Percentiles rank a stretch among this genome's conserved stretches.
Conservation (phyloP, 2,888 invertebrate species). For the Leucania comma region DNA sequence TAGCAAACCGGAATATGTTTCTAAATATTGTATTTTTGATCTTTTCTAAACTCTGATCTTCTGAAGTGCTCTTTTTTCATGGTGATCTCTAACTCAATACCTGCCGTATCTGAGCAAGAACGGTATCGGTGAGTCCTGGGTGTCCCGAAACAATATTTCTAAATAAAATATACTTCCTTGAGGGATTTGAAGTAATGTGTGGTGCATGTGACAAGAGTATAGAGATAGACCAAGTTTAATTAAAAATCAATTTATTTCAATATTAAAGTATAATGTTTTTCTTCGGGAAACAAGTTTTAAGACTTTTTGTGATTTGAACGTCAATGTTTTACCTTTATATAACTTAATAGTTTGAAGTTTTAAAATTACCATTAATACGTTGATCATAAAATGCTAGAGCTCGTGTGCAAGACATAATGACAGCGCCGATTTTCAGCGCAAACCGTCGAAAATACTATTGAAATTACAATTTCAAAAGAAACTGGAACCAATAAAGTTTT, state of each 20-base stretch:
- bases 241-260: not conserved
- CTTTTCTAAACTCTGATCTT: slow-evolving; percentile 18
- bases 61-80: not conserved
- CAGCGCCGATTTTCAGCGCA: no score
- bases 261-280: not conserved
- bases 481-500: no score
- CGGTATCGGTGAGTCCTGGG: slow-evolving; percentile 76
- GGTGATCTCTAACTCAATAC: slow-evolving; percentile 76
- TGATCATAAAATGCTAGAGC: no score
- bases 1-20: no score
- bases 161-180: slow-evolving; percentile 84
- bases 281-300: not conserved
- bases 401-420: no score
- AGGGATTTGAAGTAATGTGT: slow-evolving; percentile 66
- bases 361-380: no score
- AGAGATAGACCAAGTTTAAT: not conserved
- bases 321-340: not conserved
- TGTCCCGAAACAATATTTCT: slow-evolving; percentile 87
- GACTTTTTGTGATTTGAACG: not conserved
- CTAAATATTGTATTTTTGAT: not conserved
- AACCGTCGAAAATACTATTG: no score
- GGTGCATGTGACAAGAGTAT: slow-evolving; percentile 49
- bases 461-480: not conserved
- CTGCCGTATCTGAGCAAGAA: slow-evolving; percentile 71
- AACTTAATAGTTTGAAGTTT: not conserved